Base-by-base conservation (phyloP, 1,140 invertebrate species). In the Bombus impatiens region DNA sequence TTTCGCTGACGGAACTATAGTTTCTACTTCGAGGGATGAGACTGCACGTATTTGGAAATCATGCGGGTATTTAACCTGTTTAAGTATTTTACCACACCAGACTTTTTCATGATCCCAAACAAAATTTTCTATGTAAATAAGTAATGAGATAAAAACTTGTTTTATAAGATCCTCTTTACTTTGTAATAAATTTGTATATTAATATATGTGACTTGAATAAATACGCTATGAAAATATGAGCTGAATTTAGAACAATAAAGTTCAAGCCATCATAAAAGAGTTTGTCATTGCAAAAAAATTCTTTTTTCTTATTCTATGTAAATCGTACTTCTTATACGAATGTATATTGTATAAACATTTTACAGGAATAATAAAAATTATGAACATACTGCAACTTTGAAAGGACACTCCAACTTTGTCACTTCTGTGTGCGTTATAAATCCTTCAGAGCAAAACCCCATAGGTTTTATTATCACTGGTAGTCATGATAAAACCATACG, bases 401-500 rank as follows among this genome's bases (percentile, higher is more conserved):
- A 96, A 89, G 98, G 98, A 53, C 98, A 99, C 91, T 97, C 96
- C 77, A 98, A 98, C 92, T 99, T 98, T 95, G 97, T 99, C 0
- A 97, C 97, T 4, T 97, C 97, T 89, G 97, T 99, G 1, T 97
- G 97, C 92, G 97, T 97, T 88, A 92, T 98, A 87, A 96, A 97
- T 70, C 96, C 97, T 9, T 96, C 96, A 86, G 94, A 96, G 85
- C 95, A 96, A 35, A 96, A 96, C 94, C 97, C 97, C 12, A 96
- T 97, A 53, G 98, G 98, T 35, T 93, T 98, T 5, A 97, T 99
- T 89, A 94, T 98, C 5, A 99, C 98, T 47, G 98, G 98, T 18
- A 98, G 98, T 89, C 98, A 99, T 95, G 98, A 99, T 94, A 97
- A 96, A 76, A 96, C 96, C 2, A 98, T 99, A 90, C 96, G 97